Evolutionary conservation across 2,888 invertebrate genomes (phyloP).

Genomic region (Andrena fulva): DNA sequence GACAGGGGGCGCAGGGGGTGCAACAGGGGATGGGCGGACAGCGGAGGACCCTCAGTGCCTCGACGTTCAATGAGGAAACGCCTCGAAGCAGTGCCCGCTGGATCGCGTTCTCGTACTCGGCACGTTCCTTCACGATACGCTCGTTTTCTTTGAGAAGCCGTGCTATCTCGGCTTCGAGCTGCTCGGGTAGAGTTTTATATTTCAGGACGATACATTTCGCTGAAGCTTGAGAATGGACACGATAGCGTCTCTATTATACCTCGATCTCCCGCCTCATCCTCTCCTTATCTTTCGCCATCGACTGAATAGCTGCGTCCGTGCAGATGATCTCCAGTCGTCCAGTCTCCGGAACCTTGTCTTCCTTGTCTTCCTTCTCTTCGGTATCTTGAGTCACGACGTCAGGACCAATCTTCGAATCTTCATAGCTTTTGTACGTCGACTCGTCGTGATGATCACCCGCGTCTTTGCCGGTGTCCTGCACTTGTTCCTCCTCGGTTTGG

Average conservation of each 20-base stretch:
- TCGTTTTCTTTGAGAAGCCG: constrained; percentile 79
- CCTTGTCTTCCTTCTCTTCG: no score
- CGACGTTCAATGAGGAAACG: constrained; percentile 81
- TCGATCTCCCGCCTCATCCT: constrained; percentile 68
- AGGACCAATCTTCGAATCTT: no score
- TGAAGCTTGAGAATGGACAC: background rate
- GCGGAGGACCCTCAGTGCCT: constrained; percentile 79
- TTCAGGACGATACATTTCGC: background rate
- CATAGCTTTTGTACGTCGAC: no score
- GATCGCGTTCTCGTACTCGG: constrained; percentile 81
- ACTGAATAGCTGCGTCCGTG: constrained; percentile 62
- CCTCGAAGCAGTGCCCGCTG: constrained; percentile 81
- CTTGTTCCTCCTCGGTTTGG: no score
- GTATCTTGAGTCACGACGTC: no score
- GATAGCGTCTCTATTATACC: constrained; percentile 46
- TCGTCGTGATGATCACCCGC: no score
- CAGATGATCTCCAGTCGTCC: constrained; percentile 35
- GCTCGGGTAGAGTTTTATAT: constrained; percentile 8
- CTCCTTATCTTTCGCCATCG: constrained; percentile 50
- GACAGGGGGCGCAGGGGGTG: constrained; percentile 72
- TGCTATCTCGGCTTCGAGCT: constrained; percentile 78
- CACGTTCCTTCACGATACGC: constrained; percentile 77
- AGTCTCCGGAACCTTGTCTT: background rate
- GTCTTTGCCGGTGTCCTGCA: no score
- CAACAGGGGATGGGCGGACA: constrained; percentile 75